Evolutionary conservation across 2,113 vertebrate genomes (phyloP).

Genomic region (Carettochelys insculpta): DNA sequence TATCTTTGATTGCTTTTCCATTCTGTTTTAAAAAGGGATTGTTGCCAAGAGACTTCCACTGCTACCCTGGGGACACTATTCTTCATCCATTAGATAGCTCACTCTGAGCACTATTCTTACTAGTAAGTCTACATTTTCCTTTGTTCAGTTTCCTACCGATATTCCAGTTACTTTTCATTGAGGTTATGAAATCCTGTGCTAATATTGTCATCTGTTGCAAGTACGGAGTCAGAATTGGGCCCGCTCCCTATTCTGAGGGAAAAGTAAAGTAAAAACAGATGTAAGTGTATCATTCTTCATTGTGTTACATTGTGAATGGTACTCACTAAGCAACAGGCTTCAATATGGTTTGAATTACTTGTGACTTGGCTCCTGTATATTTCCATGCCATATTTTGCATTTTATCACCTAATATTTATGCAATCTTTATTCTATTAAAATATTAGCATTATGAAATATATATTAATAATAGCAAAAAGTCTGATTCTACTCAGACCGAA

Average conservation of each 20-base stretch:
- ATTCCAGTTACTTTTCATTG: background rate
- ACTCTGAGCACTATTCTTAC: background rate
- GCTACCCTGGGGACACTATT: background rate
- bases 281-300: constrained; percentile 56
- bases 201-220: background rate
- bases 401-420: constrained; percentile 60
- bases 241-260: constrained; percentile 58
- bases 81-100: background rate
- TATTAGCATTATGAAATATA: background rate
- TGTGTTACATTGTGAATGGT: constrained; percentile 46
- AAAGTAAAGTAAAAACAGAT: constrained; percentile 67
- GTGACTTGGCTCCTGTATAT: constrained; percentile 68
- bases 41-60: background rate
- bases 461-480: background rate
- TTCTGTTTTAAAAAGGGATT: background rate
- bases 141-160: background rate
- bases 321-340: constrained; percentile 62
- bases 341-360: constrained; percentile 68
- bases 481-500: background rate
- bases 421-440: constrained; percentile 46
- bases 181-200: background rate
- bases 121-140: background rate
- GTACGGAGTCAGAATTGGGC: constrained; percentile 11
- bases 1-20: background rate
- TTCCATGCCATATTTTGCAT: constrained; percentile 61